Conservation (phyloP, 2,888 invertebrate genomes). For the Conomelus anceps region DNA sequence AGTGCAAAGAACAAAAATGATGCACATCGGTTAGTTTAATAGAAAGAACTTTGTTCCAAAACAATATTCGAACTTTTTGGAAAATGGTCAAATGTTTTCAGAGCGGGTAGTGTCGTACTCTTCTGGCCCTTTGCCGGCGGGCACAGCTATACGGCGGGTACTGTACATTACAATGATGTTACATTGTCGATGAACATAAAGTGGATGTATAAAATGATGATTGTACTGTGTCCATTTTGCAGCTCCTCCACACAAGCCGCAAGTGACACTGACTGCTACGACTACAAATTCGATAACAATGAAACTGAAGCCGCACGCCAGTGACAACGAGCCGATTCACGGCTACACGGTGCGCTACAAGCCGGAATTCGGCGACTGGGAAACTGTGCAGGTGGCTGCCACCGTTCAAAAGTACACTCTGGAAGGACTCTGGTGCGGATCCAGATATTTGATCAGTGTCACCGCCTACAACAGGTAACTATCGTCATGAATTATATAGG, state of each 20-base stretch:
- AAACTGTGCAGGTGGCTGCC: conserved; percentile 65
- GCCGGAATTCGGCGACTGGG: conserved; percentile 92
- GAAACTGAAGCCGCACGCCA: conserved; percentile 63
- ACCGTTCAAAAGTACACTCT: conserved; percentile 76
- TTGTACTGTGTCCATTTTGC: conserved; percentile 32
- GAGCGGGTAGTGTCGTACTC: too few species aligned
- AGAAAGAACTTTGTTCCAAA: too few species aligned
- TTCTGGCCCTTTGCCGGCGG: too few species aligned
- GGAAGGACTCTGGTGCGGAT: conserved; percentile 85
- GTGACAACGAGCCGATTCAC: conserved; percentile 79
- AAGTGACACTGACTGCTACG: conserved; percentile 64
- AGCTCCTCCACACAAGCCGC: conserved; percentile 71
- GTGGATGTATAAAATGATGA: too few species aligned
- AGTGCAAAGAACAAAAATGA: too few species aligned
- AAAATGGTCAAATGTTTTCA: too few species aligned
- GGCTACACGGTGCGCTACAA: conserved; percentile 90
- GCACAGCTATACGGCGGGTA: too few species aligned
- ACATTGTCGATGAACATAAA: too few species aligned
- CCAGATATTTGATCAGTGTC: conserved; percentile 87
- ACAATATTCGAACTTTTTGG: too few species aligned
- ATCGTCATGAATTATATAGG: background rate
- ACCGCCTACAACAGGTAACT: conserved; percentile 83
- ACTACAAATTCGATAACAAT: conserved; percentile 69
- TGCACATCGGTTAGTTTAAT: too few species aligned
- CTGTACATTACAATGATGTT: too few species aligned